Evolutionary conservation across 2,888 invertebrate genomes (phyloP).

Genomic region (Noctua janthina): DNA sequence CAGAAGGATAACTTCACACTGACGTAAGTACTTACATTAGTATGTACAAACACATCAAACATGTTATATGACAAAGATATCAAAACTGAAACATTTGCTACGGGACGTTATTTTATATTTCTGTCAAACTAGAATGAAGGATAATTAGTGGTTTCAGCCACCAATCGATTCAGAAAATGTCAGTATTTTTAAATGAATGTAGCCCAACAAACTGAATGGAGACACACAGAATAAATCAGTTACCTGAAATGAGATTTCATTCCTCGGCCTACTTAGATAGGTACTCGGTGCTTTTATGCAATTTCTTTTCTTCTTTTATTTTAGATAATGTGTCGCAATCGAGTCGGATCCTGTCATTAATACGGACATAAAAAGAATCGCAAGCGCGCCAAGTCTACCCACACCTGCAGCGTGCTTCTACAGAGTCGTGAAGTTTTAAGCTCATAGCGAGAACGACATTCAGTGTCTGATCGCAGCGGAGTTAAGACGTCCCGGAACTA

Average conservation of each 20-base stretch:
- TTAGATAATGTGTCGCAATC: neutral
- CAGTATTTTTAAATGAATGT: neutral
- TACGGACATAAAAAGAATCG: too few relatives aligned
- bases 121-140: neutral
- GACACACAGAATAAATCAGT: neutral
- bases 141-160: neutral
- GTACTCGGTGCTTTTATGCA: neutral
- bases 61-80: too few relatives aligned
- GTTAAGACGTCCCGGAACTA: too few relatives aligned
- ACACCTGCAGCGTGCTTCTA: too few relatives aligned
- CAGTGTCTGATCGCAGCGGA: too few relatives aligned
- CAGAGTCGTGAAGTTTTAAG: too few relatives aligned
- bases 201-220: neutral
- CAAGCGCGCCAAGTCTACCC: too few relatives aligned
- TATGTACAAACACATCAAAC: neutral
- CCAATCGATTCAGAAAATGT: neutral
- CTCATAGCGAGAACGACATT: too few relatives aligned
- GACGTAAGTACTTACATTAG: neutral
- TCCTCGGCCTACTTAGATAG: neutral
- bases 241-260: neutral
- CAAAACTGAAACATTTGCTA: neutral
- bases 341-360: too few relatives aligned
- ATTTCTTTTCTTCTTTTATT: neutral
- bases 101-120: neutral
- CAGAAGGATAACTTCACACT: conserved; percentile 7